Evolutionary conservation across 2,113 vertebrate genomes (phyloP).

Genomic region (Pipra filicauda): DNA sequence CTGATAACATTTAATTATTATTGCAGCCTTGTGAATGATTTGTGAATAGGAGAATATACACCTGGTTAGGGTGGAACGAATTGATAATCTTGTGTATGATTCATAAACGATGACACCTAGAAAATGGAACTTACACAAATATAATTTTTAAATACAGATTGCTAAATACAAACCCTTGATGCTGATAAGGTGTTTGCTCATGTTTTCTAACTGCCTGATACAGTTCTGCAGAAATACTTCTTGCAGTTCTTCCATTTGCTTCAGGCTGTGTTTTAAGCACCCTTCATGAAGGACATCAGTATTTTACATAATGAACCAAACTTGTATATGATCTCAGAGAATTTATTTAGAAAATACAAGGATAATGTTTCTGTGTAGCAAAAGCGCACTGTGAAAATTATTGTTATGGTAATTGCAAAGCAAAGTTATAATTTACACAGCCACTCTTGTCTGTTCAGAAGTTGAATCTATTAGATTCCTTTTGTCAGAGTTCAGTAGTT

Average conservation of each 20-base stretch:
- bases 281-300: not conserved
- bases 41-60: not conserved
- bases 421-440: not conserved
- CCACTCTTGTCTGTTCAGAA: not conserved
- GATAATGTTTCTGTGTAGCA: not conserved
- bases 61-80: not conserved
- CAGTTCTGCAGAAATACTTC: not conserved
- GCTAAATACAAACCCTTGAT: not conserved
- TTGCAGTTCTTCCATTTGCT: not conserved
- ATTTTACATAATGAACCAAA: not conserved
- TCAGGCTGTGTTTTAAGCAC: not conserved
- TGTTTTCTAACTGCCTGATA: not conserved
- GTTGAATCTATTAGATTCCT: not conserved
- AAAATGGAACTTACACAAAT: not conserved
- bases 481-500: not conserved
- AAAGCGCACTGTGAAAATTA: not conserved
- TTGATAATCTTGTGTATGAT: not conserved
- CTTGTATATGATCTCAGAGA: not conserved
- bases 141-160: slow-evolving; percentile 22
- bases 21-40: not conserved
- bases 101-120: not conserved
- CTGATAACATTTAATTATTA: not conserved
- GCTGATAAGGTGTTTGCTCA: not conserved
- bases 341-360: not conserved
- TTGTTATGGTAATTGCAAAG: not conserved